A percentile compares a stretch with the other conserved stretches of the same genome.
phyloP scores from a whole-genome alignment of 1,140 invertebrate species.

The Drosophila rhopaloa region DNA sequence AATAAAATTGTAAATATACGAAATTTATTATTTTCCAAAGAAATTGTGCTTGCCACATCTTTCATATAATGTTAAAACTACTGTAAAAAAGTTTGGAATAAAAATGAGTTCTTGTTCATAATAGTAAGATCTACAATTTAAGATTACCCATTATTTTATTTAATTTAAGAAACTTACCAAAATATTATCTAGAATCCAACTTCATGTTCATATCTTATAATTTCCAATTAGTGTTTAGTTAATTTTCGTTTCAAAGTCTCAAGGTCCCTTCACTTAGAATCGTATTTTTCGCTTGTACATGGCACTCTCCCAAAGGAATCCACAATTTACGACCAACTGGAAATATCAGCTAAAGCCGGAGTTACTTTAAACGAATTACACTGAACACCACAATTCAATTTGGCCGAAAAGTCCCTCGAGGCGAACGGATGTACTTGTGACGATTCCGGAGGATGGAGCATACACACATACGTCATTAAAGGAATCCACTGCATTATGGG shows the following conservation, averaged over 20 bases:
- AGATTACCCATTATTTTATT: not conserved
- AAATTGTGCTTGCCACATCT: constrained; percentile 19
- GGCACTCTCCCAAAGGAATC: constrained; percentile 6
- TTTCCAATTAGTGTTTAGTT: constrained; percentile 2
- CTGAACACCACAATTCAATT: constrained; percentile 33
- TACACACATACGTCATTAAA: constrained; percentile 17
- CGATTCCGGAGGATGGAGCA: not conserved
- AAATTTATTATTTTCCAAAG: not conserved
- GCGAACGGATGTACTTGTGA: constrained; percentile 1
- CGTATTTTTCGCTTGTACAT: constrained; percentile 2
- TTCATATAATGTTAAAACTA: constrained; percentile 5
- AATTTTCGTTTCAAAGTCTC: not conserved
- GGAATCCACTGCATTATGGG: constrained; percentile 32
- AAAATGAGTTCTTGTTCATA: constrained; percentile 12
- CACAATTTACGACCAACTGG: constrained; percentile 14
- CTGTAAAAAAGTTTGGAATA: not conserved
- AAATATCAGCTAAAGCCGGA: not conserved
- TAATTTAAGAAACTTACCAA: not conserved
- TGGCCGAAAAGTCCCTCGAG: constrained; percentile 5
- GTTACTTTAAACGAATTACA: constrained; percentile 5
- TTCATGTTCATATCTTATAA: constrained; percentile 7
- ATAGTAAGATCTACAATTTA: not conserved
- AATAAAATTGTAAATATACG: constrained; percentile 17
- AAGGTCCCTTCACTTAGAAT: not conserved
- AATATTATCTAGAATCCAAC: too few species aligned